A percentile compares a stretch with the other conserved stretches of the same genome.
phyloP scores from a whole-genome alignment of 2,888 invertebrate species.

The Drosophila lacicola region DNA sequence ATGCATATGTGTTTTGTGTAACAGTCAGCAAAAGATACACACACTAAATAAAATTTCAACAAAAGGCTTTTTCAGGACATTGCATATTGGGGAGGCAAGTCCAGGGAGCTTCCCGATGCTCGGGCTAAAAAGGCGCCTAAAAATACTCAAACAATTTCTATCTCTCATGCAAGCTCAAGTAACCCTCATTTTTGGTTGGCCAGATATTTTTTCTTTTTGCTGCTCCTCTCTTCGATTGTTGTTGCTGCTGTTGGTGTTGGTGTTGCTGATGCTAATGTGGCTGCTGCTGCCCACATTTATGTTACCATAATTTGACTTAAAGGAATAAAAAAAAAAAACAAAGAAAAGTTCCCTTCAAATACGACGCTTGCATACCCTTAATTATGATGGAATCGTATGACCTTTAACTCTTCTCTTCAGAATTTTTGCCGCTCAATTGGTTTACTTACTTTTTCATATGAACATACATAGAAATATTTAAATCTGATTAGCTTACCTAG shows the following conservation, averaged over 20 bases:
- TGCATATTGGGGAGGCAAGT: conserved; percentile 3
- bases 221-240: conserved; percentile 50
- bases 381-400: neutral
- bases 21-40: conserved; percentile 77
- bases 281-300: conserved; percentile 72
- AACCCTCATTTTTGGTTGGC: conserved; percentile 80
- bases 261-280: conserved; percentile 50
- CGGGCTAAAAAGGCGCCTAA: conserved; percentile 70
- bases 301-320: conserved; percentile 79
- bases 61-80: conserved; percentile 62
- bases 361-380: conserved; percentile 27
- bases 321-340: conserved; percentile 36
- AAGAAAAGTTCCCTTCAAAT: conserved; percentile 3
- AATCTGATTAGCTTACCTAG: neutral
- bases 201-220: conserved; percentile 54
- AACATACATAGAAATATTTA: neutral
- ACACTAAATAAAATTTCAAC: conserved; percentile 75
- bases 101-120: conserved; percentile 33
- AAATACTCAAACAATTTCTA: conserved; percentile 75
- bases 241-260: conserved; percentile 43
- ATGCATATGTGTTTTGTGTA: conserved; percentile 41
- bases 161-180: conserved; percentile 60
- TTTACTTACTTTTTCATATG: neutral
- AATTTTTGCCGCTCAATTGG: neutral
- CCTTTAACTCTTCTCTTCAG: too few species aligned